A percentile compares a stretch with the other conserved stretches of the same genome.
Evolutionary conservation across 2,797 vertebrate species (phyloP).

Genomic region (Epinephelus coioides): DNA sequence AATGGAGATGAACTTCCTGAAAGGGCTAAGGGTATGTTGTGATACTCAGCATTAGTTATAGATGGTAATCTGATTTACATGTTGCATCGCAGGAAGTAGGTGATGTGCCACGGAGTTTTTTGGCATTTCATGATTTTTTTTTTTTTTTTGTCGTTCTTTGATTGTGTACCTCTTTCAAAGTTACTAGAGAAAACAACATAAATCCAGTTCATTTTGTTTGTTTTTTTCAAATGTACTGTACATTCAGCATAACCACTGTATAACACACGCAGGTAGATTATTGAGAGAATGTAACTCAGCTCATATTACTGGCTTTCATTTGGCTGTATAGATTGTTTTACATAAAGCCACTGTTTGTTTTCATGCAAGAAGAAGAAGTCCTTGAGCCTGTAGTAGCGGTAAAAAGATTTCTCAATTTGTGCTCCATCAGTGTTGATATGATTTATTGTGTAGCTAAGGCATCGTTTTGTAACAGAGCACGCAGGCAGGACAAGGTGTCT

Average conservation of each 20-base stretch:
- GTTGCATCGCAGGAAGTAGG: constrained; percentile 55
- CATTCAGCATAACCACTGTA: constrained; percentile 54
- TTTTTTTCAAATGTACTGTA: constrained; percentile 54
- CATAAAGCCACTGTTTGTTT: constrained; percentile 27
- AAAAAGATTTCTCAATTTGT: constrained; percentile 23
- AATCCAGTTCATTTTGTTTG: constrained; percentile 26
- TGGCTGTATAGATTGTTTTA: constrained; percentile 32
- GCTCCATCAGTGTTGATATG: constrained; percentile 62
- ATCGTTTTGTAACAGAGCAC: constrained; percentile 38
- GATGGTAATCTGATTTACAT: constrained; percentile 65
- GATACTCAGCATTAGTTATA: constrained; percentile 68
- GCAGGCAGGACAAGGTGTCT: constrained; percentile 24
- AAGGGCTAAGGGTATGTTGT: constrained; percentile 73
- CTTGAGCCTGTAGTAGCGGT: constrained; percentile 15
- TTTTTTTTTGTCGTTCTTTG: constrained; percentile 24
- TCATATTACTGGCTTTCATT: constrained; percentile 35
- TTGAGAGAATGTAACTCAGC: constrained; percentile 56
- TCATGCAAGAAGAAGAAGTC: constrained; percentile 24
- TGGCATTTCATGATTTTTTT: constrained; percentile 48
- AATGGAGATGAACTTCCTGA: constrained; percentile 57
- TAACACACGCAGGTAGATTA: constrained; percentile 69
- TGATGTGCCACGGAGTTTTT: constrained; percentile 59
- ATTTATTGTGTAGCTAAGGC: constrained; percentile 56
- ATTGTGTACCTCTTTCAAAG: constrained; percentile 41
- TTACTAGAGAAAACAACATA: constrained; percentile 43